Percentiles rank a stretch among this genome's conserved stretches.
Evolutionary conservation across 2,888 invertebrate species (phyloP).

Genomic region (Limnephilus lunatus): DNA sequence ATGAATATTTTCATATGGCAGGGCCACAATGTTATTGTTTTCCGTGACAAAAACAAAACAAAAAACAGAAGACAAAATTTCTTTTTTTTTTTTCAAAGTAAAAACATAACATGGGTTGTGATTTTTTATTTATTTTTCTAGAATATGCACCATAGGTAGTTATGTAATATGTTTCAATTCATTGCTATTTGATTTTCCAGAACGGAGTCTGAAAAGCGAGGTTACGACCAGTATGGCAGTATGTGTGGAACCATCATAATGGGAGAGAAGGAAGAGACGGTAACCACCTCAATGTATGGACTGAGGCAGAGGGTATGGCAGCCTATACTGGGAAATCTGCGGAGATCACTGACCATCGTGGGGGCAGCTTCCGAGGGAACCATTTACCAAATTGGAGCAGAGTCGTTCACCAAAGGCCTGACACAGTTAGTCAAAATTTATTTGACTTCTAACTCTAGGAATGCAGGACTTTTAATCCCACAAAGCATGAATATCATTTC

Average conservation of each 20-base stretch:
- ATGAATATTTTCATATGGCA: no score
- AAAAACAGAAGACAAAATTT: no score
- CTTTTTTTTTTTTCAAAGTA: no score
- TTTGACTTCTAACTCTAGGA: background rate
- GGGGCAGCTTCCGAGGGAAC: slow-evolving; percentile 78
- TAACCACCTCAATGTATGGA: slow-evolving; percentile 76
- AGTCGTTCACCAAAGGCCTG: slow-evolving; percentile 75
- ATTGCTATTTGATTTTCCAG: slow-evolving; percentile 68
- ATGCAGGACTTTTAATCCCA: background rate
- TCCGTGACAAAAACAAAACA: no score
- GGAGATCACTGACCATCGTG: slow-evolving; percentile 70
- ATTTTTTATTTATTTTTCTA: no score
- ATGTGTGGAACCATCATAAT: slow-evolving; percentile 78
- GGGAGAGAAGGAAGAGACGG: slow-evolving; percentile 71
- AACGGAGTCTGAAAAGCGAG: slow-evolving; percentile 71
- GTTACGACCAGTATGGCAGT: slow-evolving; percentile 82
- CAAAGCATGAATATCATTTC: background rate
- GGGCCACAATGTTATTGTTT: no score
- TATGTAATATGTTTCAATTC: background rate
- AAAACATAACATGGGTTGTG: no score
- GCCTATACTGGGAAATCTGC: slow-evolving; percentile 69
- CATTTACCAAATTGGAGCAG: slow-evolving; percentile 76
- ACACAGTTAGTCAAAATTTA: slow-evolving; percentile 76
- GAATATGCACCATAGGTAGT: no score
- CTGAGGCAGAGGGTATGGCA: slow-evolving; percentile 75